Conservation (phyloP, 2,113 vertebrate species). For the Mastomys coucha region DNA sequence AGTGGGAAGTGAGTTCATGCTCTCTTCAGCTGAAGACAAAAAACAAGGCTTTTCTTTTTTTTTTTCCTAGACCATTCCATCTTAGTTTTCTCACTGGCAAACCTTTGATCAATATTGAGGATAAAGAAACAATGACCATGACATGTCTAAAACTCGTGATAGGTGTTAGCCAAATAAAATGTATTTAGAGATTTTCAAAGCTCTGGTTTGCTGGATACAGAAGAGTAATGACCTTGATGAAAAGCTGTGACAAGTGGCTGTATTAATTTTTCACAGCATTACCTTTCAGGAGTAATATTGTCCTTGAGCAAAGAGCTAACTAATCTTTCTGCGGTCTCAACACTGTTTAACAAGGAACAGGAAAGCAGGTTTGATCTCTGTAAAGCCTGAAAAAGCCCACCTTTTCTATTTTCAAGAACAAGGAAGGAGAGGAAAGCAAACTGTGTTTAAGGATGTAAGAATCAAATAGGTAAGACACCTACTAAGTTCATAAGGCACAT, state of each 20-base stretch:
- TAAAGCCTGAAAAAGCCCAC: neutral
- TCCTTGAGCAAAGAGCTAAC: neutral
- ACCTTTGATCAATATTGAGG: neutral
- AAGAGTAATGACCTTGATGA: neutral
- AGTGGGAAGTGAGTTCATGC: neutral
- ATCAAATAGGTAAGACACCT: neutral
- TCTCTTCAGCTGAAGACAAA: neutral
- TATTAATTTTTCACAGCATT: constrained; percentile 8
- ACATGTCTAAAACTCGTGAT: neutral
- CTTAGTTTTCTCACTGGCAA: neutral
- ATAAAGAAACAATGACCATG: neutral
- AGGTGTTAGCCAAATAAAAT: constrained; percentile 4
- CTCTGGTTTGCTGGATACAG: neutral
- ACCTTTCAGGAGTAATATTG: neutral
- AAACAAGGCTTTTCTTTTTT: neutral
- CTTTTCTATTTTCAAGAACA: neutral
- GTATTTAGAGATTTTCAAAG: constrained; percentile 42
- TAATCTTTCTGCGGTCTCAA: constrained; percentile 28
- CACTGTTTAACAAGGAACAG: constrained; percentile 31
- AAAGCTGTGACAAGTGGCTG: constrained; percentile 33
- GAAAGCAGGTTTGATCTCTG: neutral
- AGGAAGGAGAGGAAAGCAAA: neutral
- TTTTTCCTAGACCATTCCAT: neutral
- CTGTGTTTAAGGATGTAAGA: neutral
- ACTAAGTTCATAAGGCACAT: constrained; percentile 29